Evolutionary conservation across 2,797 vertebrate genomes (phyloP).

Genomic region (Nasua narica): DNA sequence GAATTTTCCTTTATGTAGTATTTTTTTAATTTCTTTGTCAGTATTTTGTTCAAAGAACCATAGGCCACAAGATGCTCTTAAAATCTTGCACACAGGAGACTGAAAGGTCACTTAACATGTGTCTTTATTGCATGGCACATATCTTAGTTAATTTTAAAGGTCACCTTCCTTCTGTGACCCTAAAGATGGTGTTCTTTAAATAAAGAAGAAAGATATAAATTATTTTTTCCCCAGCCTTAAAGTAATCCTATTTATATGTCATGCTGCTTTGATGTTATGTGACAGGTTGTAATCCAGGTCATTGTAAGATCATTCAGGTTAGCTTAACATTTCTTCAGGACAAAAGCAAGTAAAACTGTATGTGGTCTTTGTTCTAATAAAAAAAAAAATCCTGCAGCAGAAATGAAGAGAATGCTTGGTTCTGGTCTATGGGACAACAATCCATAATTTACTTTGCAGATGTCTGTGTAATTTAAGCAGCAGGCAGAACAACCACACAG

Average conservation of each 20-base stretch:
- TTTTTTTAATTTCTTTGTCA: not conserved
- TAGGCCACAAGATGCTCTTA: not conserved
- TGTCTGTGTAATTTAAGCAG: slow-evolving; percentile 82
- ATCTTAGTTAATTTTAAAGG: slow-evolving; percentile 53
- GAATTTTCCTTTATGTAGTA: not conserved
- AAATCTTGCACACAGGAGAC: not conserved
- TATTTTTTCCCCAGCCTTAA: not conserved
- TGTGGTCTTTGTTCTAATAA: slow-evolving; percentile 52
- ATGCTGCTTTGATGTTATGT: not conserved
- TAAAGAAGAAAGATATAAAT: not conserved
- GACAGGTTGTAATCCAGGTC: slow-evolving; percentile 28
- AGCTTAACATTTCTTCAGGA: slow-evolving; percentile 44
- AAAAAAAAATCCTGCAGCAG: slow-evolving; percentile 48
- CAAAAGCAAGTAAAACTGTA: not conserved
- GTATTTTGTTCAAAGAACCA: not conserved
- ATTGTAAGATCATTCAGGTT: slow-evolving; percentile 37
- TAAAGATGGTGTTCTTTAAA: not conserved
- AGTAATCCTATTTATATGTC: not conserved
- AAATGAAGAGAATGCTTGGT: slow-evolving; percentile 83
- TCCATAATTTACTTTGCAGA: slow-evolving; percentile 84
- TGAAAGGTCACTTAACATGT: not conserved
- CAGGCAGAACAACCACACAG: slow-evolving; percentile 76
- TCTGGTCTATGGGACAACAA: slow-evolving; percentile 78
- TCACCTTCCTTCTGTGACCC: not conserved
- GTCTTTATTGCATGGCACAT: not conserved